phyloP scores from a whole-genome alignment of 2,888 invertebrate genomes.

The Ashinkailepas kermadecensis region DNA sequence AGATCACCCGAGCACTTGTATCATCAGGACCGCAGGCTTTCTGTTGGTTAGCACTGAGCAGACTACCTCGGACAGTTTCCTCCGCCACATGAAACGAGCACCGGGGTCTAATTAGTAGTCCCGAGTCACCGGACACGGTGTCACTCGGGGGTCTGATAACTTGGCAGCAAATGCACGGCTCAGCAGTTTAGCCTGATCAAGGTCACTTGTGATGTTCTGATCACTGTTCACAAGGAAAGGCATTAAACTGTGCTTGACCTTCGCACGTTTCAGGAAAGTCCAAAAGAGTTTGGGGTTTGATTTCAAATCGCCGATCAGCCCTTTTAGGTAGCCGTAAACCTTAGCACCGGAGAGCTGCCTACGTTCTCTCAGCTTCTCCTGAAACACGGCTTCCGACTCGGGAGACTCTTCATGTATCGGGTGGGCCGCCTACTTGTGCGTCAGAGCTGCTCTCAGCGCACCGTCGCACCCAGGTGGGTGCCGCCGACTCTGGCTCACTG shows the following conservation, averaged over 20 bases:
- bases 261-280: background rate
- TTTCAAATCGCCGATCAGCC: background rate
- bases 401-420: background rate
- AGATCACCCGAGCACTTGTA: background rate
- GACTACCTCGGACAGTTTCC: background rate
- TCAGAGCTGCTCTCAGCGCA: background rate
- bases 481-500: too few relatives aligned
- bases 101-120: background rate
- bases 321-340: background rate
- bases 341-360: background rate
- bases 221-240: background rate
- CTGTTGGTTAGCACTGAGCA: background rate
- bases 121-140: background rate
- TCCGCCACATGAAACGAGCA: background rate
- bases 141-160: background rate
- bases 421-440: background rate
- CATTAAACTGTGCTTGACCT: background rate
- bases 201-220: background rate
- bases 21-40: background rate
- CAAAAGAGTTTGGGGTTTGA: background rate
- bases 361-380: background rate
- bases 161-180: background rate
- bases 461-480: background rate
- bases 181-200: background rate
- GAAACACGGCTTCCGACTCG: background rate